phyloP scores from a whole-genome alignment of 2,113 vertebrate species.

The Megaceryle torquata region DNA sequence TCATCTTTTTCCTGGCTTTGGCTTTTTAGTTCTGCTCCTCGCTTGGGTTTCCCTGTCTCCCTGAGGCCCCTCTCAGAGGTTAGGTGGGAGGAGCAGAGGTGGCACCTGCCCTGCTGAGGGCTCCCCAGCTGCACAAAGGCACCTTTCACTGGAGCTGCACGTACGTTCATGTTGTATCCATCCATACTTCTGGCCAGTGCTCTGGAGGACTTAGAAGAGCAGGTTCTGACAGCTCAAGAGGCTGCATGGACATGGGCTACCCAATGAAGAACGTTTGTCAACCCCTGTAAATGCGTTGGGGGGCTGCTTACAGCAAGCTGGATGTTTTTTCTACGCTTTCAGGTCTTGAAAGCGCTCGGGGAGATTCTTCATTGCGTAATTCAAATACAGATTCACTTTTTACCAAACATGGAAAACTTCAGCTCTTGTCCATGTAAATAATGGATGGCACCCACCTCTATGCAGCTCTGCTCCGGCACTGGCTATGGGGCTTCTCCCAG shows the following conservation, averaged over 20 bases:
- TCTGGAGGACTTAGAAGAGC: not conserved
- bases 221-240: not conserved
- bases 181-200: not conserved
- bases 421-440: conserved; percentile 28
- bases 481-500: not conserved
- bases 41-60: not conserved
- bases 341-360: not conserved
- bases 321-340: not conserved
- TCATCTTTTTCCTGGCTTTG: not conserved
- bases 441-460: conserved; percentile 6
- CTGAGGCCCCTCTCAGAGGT: not conserved
- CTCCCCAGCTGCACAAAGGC: not conserved
- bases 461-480: not conserved
- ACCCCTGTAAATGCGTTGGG: not conserved
- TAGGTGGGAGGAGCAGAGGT: not conserved
- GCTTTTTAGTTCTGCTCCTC: not conserved
- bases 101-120: not conserved
- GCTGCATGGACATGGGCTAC: accelerated
- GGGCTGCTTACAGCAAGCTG: not conserved
- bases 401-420: conserved; percentile 71
- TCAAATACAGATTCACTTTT: conserved; percentile 43
- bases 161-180: not conserved
- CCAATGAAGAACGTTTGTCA: not conserved
- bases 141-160: accelerated
- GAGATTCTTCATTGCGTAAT: not conserved